Evolutionary conservation across 2,888 invertebrate genomes (phyloP).

Genomic region (Xestobium rufovillosum): DNA sequence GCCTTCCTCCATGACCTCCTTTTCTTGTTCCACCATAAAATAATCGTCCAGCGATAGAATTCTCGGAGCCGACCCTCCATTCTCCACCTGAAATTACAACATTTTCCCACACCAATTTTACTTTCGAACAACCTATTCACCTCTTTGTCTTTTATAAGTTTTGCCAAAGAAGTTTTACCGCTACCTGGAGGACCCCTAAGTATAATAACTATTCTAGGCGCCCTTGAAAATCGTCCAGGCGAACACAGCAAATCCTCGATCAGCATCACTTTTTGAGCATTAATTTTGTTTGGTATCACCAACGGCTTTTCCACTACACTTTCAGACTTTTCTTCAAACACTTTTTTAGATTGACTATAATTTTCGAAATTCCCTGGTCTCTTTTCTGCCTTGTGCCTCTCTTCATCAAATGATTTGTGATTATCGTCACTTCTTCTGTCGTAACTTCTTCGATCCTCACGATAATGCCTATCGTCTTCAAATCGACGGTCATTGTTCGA

Average conservation of each 20-base stretch:
- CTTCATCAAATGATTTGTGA: no score
- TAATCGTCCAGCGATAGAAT: conserved; percentile 94
- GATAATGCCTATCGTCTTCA: no score
- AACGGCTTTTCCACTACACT: no score
- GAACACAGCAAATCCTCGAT: conserved; percentile 77
- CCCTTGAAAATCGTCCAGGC: conserved; percentile 75
- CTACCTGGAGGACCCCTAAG: conserved; percentile 90
- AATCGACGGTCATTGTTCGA: no score
- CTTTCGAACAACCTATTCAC: conserved; percentile 35
- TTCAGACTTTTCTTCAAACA: conserved; percentile 1
- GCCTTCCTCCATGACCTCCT: conserved; percentile 62
- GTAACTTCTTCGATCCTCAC: no score
- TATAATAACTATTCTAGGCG: conserved; percentile 75
- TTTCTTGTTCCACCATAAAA: conserved; percentile 82
- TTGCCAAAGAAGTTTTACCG: conserved; percentile 87
- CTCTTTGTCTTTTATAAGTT: conserved; percentile 75
- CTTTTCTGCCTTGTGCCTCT: conserved; percentile 1
- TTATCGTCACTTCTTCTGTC: no score
- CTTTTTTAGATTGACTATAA: no score
- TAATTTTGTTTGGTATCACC: no score
- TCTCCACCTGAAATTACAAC: conserved; percentile 50
- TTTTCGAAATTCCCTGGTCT: conserved; percentile 1
- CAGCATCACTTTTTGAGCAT: conserved; percentile 45
- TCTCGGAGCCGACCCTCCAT: conserved; percentile 81
- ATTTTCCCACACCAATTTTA: conserved; percentile 1